These are phyloP conservation scores for Lucinisca nassula DNA, from an alignment of 2,888 invertebrate species.

Conservation along the genomic window DNA sequence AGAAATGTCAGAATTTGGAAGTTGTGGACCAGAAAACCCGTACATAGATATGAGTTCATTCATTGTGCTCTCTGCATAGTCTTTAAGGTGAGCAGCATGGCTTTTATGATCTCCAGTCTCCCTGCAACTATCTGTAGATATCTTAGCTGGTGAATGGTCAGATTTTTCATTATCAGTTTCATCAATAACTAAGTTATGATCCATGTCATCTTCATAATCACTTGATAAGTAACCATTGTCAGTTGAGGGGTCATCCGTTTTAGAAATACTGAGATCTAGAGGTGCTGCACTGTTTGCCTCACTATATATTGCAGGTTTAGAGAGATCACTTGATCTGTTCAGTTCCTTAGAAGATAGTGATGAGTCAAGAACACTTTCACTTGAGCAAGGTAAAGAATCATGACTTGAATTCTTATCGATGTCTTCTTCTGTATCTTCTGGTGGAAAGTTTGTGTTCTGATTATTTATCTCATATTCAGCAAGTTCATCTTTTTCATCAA, in stretches of 20 bases:
- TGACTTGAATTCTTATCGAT: conserved; percentile 16
- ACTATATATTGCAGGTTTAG: neutral
- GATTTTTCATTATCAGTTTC: conserved; percentile 24
- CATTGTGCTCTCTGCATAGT: conserved; percentile 94
- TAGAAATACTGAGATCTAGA: conserved; percentile 62
- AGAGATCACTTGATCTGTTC: conserved; percentile 21
- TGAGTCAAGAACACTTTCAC: conserved; percentile 15
- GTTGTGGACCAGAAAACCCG: conserved; percentile 91
- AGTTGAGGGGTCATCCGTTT: conserved; percentile 38
- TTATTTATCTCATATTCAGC: conserved; percentile 81
- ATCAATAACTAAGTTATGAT: conserved; percentile 45
- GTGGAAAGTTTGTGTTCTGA: conserved; percentile 77
- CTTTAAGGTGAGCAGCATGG: conserved; percentile 89
- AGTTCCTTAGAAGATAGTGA: conserved; percentile 54
- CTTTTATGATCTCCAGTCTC: conserved; percentile 50
- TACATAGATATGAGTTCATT: conserved; percentile 93
- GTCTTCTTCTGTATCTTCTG: conserved; percentile 57
- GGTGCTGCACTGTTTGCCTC: conserved; percentile 28
- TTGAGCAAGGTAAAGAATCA: conserved; percentile 17
- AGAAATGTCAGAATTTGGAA: conserved; percentile 89
- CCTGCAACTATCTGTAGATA: neutral
- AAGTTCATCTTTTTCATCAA: conserved; percentile 79
- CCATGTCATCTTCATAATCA: conserved; percentile 53
- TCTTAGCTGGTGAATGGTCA: neutral
- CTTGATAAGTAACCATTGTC: conserved; percentile 38